A percentile compares a stretch with the other conserved stretches of the same genome.
phyloP scores from a whole-genome alignment of 2,888 invertebrate genomes.

The Tupiocoris notatus region DNA sequence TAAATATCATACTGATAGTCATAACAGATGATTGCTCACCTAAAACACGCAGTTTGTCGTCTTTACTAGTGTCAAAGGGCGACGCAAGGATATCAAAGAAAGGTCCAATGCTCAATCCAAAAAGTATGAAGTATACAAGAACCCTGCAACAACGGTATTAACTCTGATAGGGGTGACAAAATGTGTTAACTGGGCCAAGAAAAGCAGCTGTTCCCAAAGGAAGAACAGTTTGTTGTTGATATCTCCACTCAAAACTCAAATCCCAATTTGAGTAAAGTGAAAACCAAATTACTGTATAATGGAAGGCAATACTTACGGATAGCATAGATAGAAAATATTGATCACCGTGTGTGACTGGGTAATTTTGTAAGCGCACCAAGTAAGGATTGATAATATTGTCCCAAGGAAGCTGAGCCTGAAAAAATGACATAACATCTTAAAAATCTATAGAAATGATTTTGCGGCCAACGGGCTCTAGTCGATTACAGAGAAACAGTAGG shows the following conservation, averaged over 20 bases:
- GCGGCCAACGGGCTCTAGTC: too few relatives aligned
- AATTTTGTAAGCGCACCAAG: constrained; percentile 71
- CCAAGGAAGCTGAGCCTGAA: constrained; percentile 65
- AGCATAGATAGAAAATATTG: constrained; percentile 79
- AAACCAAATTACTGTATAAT: too few relatives aligned
- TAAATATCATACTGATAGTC: too few relatives aligned
- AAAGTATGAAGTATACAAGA: constrained; percentile 74
- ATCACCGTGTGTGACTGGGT: constrained; percentile 72
- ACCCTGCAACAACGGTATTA: constrained; percentile 64
- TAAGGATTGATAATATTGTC: constrained; percentile 61
- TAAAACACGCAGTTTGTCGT: constrained; percentile 46
- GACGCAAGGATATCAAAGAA: constrained; percentile 65
- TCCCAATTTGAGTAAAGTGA: too few relatives aligned
- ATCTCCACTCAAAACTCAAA: too few relatives aligned
- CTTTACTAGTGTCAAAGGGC: constrained; percentile 50
- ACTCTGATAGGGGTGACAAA: too few relatives aligned
- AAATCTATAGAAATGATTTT: too few relatives aligned
- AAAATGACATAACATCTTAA: too few relatives aligned
- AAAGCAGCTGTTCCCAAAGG: neutral
- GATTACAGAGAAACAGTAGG: too few relatives aligned
- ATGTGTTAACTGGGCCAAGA: constrained; percentile 12
- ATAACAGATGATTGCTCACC: too few relatives aligned
- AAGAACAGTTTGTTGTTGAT: too few relatives aligned
- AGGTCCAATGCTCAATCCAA: constrained; percentile 74
- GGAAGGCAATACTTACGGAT: constrained; percentile 75